Base-by-base conservation (phyloP, 2,113 vertebrate genomes). In the Panthera tigris region DNA sequence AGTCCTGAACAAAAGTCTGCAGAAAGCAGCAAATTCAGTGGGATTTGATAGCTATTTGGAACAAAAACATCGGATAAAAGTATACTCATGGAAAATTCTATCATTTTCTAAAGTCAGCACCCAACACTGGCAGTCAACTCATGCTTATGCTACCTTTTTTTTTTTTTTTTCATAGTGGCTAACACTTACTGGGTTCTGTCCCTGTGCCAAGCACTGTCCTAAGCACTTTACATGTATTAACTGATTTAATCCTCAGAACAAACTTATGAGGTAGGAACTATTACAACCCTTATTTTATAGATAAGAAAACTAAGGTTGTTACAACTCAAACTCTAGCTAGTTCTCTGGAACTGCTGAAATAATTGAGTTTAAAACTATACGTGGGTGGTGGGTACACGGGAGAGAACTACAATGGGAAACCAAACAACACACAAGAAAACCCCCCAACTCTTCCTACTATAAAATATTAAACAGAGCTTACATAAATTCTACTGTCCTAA, bases 91-190 rank as follows among this genome's bases (percentile, higher is more conserved):
- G 89, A 73, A 90, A 94, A 91, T 52, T 71, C 76, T 89, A 86
- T 63, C 61, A 41, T 66, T 95, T 97, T 97, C 74, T 94, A 66
- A 97, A 97, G 63, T 83, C 52, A 90, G 45, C 39, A 90, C 18
- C 52, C 41, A 91, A 82, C n/a, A 95, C 45, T 69, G 50, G 55
- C 76, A 74, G 39, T 81, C 45, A 57, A 55, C 18, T 23, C 71
- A 74, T 33, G 45, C 61, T 92, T 71, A 61, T 73, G 65, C 33
- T 81, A 86, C 36, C 23, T 74, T 41, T 76, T 31, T 19, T 23
- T 45, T 39, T 41, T 45, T 45, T 39, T 93, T 76, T 92, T 81
- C n/a, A 86, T 14, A 88, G 85, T 57, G 89, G 82, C 48, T 48
- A 73, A 61, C 5, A 57, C 18, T 78, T 69, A 29, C 11, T 78